Evolutionary conservation across 1,140 invertebrate species (phyloP).

Genomic region (Hyposmocoma kahamanoa): DNA sequence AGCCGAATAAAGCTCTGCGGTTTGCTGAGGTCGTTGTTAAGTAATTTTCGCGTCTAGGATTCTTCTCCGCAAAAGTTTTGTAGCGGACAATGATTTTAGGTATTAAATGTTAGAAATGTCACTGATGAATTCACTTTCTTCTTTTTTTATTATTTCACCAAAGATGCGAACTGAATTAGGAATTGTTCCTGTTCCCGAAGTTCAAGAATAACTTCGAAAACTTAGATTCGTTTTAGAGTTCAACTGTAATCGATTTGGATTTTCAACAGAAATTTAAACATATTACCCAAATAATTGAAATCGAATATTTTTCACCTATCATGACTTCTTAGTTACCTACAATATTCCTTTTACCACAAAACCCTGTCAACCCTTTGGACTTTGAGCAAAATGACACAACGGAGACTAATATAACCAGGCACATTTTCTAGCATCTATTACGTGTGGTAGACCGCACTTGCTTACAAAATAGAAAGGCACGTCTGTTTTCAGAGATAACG

Average conservation of each 20-base stretch:
- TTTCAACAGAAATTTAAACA: no score
- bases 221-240: no score
- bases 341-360: background rate
- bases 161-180: background rate
- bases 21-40: no score
- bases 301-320: no score
- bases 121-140: background rate
- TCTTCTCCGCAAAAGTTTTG: background rate
- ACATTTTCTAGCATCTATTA: background rate
- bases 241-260: no score
- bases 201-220: no score
- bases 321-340: background rate
- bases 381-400: background rate
- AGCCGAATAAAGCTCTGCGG: background rate
- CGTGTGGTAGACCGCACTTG: background rate
- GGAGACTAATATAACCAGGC: background rate
- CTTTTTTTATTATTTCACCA: background rate
- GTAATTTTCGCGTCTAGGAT: no score
- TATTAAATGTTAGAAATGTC: background rate
- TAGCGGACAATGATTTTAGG: background rate
- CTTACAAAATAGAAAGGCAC: background rate
- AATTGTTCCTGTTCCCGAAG: background rate
- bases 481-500: background rate
- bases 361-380: background rate
- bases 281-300: no score